Base-by-base conservation (phyloP, 2,888 invertebrate genomes). In the Tinea semifulvella region DNA sequence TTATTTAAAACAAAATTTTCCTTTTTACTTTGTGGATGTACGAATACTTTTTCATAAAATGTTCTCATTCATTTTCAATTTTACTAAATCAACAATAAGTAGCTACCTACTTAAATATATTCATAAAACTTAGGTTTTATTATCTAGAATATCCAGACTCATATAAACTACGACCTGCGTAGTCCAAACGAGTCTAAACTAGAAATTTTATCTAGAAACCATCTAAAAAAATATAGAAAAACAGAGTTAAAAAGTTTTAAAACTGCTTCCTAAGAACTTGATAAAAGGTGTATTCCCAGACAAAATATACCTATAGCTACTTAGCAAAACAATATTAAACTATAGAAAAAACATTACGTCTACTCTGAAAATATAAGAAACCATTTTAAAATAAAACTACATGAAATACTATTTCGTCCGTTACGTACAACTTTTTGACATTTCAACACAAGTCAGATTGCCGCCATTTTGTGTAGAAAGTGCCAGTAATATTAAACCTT, bases 1-100 rank as follows among this genome's bases (percentile, higher is more conserved):
- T 31, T 27, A 7, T 11, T 27, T 27, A 31, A 31, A 31, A 31
- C 31, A 31, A 13, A n/a, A 26, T 26, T 26, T 7, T 27, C 11
- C n/a, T 10, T 27, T 27, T 27, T 3, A 27, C 27, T 27, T 27
- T 27, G 27, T 27, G 5, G 27, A 27, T 27, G 10, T 27, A 27
- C 3, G 3, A 27, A 27, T n/a, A 27, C 2, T 14, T 26, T 26
- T n/a, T 26, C 2, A 6, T 26, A 26, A 26, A 26, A 26, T 26
- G 10, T 26, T n/a, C n/a, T n/a, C n/a, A n/a, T n/a, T 31, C 31
- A 31, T 31, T 31, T 31, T 31, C 31, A 31, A 31, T 31, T n/a
- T n/a, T 22, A 22, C 22, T 22, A 5, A 22, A 22, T 5, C 22
- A 5, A 22, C 22, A 8, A 8, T n/a, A n/a, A n/a, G 22, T 7